These are phyloP conservation scores for Lathamus discolor DNA, from an alignment of 2,113 vertebrate genomes.

Conservation along the genomic window DNA sequence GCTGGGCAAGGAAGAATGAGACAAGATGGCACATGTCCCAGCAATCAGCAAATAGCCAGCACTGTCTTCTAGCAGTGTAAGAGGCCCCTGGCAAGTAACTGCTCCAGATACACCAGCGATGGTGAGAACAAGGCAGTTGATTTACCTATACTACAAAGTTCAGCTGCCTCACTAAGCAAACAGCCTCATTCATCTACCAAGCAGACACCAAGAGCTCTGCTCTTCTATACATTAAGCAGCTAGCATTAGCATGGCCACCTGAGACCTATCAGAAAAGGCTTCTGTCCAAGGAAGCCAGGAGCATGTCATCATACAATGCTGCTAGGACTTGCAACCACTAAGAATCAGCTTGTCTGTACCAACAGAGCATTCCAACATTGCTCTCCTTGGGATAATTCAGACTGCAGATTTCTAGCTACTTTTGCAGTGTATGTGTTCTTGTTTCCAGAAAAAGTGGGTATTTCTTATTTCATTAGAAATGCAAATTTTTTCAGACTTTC, in stretches of 20 bases:
- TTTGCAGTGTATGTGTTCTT: background rate
- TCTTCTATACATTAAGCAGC: background rate
- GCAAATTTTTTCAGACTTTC: background rate
- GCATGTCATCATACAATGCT: accelerated
- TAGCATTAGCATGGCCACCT: background rate
- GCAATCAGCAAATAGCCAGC: background rate
- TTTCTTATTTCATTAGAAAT: background rate
- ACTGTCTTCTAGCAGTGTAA: background rate
- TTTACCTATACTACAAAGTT: background rate
- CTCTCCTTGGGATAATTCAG: background rate
- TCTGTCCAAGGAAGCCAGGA: background rate
- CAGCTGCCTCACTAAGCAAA: background rate
- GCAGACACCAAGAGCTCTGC: background rate
- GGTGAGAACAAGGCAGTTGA: background rate
- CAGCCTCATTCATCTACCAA: background rate
- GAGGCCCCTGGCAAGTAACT: background rate
- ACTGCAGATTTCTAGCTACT: background rate
- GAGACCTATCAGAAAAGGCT: background rate
- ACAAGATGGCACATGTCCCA: background rate
- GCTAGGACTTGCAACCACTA: background rate
- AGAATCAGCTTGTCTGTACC: background rate
- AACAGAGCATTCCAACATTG: background rate
- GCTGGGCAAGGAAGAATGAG: background rate
- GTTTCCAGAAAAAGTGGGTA: background rate
- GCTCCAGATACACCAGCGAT: background rate